phyloP scores from a whole-genome alignment of 2,888 invertebrate genomes.

The Ceratothoa steindachneri region DNA sequence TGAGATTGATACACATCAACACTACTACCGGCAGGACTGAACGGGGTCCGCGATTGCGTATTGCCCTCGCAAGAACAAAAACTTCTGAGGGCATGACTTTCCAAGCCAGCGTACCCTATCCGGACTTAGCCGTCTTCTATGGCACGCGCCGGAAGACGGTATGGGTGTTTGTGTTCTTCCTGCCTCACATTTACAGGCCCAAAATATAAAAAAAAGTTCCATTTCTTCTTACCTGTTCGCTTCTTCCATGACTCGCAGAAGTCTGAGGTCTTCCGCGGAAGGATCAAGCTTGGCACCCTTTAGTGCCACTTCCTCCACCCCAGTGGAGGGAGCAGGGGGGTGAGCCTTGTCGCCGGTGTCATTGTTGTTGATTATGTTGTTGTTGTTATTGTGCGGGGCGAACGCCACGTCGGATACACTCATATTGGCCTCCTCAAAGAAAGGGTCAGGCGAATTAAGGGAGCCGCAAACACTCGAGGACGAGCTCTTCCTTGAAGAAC shows the following conservation, averaged over 20 bases:
- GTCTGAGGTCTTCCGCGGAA: not conserved
- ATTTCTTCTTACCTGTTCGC: not conserved
- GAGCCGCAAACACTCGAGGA: conserved; percentile 23
- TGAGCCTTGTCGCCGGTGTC: not conserved
- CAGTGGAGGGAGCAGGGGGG: not conserved
- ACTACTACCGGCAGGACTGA: no score
- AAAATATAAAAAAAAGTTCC: no score
- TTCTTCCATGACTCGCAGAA: not conserved
- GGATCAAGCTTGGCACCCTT: not conserved
- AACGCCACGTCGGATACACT: not conserved
- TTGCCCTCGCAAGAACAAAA: no score
- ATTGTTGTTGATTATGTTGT: not conserved
- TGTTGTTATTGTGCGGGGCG: not conserved
- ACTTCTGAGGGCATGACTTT: no score
- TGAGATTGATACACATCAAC: no score
- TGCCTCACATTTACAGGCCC: no score
- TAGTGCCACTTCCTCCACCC: no score
- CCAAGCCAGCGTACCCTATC: no score
- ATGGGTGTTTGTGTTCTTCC: no score
- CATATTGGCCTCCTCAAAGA: not conserved
- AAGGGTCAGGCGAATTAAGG: conserved; percentile 9
- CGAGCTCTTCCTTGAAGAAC: conserved; percentile 37
- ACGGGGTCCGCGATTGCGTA: no score
- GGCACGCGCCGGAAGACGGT: no score
- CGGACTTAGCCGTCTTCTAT: no score